phyloP scores from a whole-genome alignment of 2,797 vertebrate species.

The Tachyglossus aculeatus region DNA sequence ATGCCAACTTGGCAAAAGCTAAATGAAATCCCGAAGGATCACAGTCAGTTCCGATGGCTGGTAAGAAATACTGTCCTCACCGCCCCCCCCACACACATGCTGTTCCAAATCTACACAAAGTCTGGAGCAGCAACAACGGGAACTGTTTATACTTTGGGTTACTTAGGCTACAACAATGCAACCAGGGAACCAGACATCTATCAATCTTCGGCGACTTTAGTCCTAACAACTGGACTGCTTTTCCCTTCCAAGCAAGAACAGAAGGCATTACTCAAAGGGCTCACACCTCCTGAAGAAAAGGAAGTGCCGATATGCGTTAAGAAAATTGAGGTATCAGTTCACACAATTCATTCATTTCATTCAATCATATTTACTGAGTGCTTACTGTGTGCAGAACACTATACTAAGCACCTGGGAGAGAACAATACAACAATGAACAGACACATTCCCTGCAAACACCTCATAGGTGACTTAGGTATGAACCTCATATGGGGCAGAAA shows the following conservation, averaged over 20 bases:
- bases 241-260: not conserved
- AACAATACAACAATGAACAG: too few relatives aligned
- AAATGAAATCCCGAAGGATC: conserved; percentile 85
- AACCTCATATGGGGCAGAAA: not conserved
- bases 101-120: not conserved
- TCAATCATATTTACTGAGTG: too few relatives aligned
- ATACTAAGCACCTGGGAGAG: too few relatives aligned
- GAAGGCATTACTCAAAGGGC: not conserved
- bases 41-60: conserved; percentile 77
- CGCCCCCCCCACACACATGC: conserved; percentile 56
- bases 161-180: not conserved
- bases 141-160: not conserved
- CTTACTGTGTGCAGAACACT: too few relatives aligned
- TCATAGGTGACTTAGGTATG: not conserved
- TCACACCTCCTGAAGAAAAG: not conserved
- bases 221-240: not conserved
- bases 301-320: not conserved
- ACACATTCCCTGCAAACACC: too few relatives aligned
- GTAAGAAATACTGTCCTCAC: conserved; percentile 61
- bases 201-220: not conserved
- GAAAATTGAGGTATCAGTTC: not conserved
- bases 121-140: not conserved
- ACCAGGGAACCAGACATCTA: not conserved
- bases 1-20: conserved; percentile 80
- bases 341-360: too few relatives aligned